Evolutionary conservation across 2,888 invertebrate species (phyloP).

Genomic region (Agonopterix heracliana): DNA sequence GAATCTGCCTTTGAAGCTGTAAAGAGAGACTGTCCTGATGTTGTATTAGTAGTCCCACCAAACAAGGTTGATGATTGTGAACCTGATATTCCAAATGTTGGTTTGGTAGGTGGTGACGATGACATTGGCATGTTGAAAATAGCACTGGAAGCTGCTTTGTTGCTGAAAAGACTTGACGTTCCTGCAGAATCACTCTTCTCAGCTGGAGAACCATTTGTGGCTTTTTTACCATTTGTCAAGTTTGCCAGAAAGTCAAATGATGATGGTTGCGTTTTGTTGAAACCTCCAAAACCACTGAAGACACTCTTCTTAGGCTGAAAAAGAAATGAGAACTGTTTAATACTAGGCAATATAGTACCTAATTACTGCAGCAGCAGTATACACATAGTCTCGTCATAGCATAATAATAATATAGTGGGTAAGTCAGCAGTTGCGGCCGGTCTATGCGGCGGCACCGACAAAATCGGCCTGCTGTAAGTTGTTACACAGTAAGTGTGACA

Average conservation of each 20-base stretch:
- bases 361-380: no score
- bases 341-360: no score
- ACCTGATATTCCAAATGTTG: constrained; percentile 30
- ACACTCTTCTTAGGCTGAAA: constrained; percentile 74
- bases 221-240: constrained; percentile 62
- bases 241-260: constrained; percentile 79
- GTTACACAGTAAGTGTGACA: no score
- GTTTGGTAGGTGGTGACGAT: constrained; percentile 24
- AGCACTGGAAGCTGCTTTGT: constrained; percentile 29
- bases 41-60: constrained; percentile 27
- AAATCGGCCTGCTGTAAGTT: no score
- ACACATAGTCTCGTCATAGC: no score
- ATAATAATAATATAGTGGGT: no score
- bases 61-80: constrained; percentile 35
- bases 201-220: constrained; percentile 41
- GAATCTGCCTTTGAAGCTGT: constrained; percentile 44
- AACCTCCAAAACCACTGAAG: constrained; percentile 83
- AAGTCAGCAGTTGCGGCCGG: no score
- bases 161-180: constrained; percentile 40
- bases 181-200: constrained; percentile 34
- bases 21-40: constrained; percentile 34
- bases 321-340: constrained; percentile 1
- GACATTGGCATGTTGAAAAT: constrained; percentile 34
- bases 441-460: no score
- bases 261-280: constrained; percentile 70